A percentile compares a stretch with the other conserved stretches of the same genome.
These are phyloP conservation scores for Brotula barbata DNA, from an alignment of 2,797 vertebrate genomes.

Conservation along the genomic window DNA sequence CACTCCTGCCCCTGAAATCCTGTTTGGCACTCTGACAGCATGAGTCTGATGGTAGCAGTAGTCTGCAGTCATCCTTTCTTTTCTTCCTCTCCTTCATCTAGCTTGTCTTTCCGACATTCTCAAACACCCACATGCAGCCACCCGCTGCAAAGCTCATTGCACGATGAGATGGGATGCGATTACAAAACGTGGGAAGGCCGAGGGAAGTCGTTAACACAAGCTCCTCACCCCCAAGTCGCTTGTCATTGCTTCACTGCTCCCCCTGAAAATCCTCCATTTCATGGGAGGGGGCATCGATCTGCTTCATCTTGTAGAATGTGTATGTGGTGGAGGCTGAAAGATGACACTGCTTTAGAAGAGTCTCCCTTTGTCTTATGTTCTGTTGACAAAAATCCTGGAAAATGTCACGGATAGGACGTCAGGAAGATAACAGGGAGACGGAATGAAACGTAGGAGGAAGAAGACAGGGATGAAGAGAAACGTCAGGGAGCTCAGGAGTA, in stretches of 20 bases:
- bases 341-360: background rate
- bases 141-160: conserved; percentile 35
- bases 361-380: background rate
- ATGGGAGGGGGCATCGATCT: conserved; percentile 34
- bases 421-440: background rate
- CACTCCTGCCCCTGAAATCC: conserved; percentile 18
- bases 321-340: too few species aligned
- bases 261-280: conserved; percentile 13
- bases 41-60: conserved; percentile 32
- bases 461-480: background rate
- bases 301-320: conserved; percentile 21
- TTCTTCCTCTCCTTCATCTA: conserved; percentile 8
- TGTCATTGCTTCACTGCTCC: conserved; percentile 23
- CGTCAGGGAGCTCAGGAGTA: conserved; percentile 14
- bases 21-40: conserved; percentile 21
- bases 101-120: conserved; percentile 24
- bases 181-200: conserved; percentile 22
- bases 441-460: background rate
- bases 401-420: conserved; percentile 10
- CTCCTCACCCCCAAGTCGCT: conserved; percentile 14
- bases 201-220: conserved; percentile 5
- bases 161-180: conserved; percentile 49
- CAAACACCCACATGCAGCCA: conserved; percentile 31
- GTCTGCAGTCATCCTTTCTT: conserved; percentile 4
- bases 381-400: background rate